These are phyloP conservation scores for Creontiades dilutus DNA, from an alignment of 2,888 invertebrate genomes.

Conservation along the genomic window DNA sequence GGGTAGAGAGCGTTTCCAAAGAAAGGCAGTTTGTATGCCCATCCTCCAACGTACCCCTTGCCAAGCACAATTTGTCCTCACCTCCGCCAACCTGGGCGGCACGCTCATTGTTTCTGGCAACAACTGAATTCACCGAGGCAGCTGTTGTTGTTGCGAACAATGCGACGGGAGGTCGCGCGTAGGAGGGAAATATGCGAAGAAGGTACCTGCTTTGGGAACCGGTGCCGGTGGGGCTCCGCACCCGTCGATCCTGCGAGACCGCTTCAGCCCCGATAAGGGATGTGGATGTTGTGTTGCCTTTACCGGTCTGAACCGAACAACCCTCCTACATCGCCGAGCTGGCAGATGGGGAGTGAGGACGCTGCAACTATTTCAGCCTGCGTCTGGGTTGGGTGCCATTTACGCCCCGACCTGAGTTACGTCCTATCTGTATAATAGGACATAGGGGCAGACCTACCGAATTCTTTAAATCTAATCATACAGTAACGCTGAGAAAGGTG, in stretches of 20 bases:
- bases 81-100: not conserved
- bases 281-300: slow-evolving; percentile 2
- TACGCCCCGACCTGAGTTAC: not conserved
- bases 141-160: slow-evolving; percentile 22
- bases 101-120: slow-evolving; percentile 29
- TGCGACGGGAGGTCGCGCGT: not conserved
- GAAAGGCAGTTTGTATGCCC: slow-evolving; percentile 14
- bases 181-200: not conserved
- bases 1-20: not conserved
- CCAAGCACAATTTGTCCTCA: slow-evolving; percentile 32
- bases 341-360: slow-evolving; percentile 1
- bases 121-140: slow-evolving; percentile 39
- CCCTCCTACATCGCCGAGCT: not conserved
- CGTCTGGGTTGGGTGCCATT: not conserved
- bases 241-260: not conserved
- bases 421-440: no score
- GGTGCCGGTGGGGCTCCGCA: not conserved
- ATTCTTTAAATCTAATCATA: no score
- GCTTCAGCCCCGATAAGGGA: slow-evolving; percentile 9
- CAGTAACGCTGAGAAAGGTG: no score
- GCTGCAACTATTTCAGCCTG: not conserved
- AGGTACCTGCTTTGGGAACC: not conserved
- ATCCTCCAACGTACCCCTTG: not conserved
- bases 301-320: not conserved
- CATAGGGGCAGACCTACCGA: no score